Evolutionary conservation across 2,113 vertebrate species (phyloP).

Genomic region (Mesocricetus auratus): DNA sequence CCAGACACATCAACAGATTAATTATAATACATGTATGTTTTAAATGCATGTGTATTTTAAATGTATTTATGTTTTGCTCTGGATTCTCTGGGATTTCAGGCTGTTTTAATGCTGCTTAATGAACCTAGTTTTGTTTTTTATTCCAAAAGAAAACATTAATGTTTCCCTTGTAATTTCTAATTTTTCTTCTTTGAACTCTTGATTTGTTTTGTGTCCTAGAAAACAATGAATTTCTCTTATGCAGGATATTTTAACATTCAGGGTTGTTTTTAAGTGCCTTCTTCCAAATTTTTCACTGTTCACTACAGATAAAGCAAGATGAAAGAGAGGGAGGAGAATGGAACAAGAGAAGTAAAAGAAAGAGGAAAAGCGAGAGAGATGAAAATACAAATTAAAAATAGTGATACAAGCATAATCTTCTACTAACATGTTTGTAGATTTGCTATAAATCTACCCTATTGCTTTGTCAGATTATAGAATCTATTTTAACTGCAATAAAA

Average conservation of each 20-base stretch:
- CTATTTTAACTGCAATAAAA: not conserved
- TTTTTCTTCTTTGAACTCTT: slow-evolving; percentile 43
- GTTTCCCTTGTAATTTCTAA: slow-evolving; percentile 20
- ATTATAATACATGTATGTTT: no score
- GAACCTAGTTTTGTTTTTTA: slow-evolving; percentile 43
- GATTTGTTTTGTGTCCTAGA: not conserved
- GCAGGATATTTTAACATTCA: not conserved
- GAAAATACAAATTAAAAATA: not conserved
- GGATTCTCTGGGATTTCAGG: slow-evolving; percentile 13
- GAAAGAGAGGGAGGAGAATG: not conserved
- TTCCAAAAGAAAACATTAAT: slow-evolving; percentile 46
- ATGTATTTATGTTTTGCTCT: not conserved
- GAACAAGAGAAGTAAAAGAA: not conserved
- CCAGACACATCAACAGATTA: not conserved
- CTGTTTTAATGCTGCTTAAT: slow-evolving; percentile 29
- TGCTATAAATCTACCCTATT: not conserved
- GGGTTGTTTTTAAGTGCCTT: slow-evolving; percentile 32
- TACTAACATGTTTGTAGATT: not conserved
- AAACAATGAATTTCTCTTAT: slow-evolving; percentile 55
- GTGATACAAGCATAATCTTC: not conserved
- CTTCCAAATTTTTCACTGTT: slow-evolving; percentile 4
- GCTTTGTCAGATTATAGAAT: not conserved
- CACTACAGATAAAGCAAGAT: not conserved
- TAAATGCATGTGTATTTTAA: no score
- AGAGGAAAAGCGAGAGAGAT: not conserved